phyloP scores from a whole-genome alignment of 2,797 vertebrate species.

The Centropyge bicolor region DNA sequence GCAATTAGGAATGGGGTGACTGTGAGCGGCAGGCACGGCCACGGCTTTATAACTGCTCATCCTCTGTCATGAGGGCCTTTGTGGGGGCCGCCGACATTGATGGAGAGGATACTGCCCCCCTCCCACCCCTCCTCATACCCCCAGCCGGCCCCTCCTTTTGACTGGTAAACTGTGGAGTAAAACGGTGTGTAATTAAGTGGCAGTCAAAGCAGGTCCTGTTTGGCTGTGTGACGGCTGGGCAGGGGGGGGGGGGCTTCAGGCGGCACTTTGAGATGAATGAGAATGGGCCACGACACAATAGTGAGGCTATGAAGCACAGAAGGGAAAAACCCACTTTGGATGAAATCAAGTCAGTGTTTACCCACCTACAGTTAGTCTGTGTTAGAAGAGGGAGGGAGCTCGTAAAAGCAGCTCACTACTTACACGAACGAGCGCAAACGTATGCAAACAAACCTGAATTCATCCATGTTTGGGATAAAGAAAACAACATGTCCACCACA shows the following conservation, averaged over 20 bases:
- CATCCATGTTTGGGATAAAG: background rate
- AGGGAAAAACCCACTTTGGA: constrained; percentile 67
- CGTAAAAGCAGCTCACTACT: constrained; percentile 36
- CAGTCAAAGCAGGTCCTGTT: constrained; percentile 94
- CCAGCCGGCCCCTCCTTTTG: constrained; percentile 84
- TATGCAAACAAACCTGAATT: constrained; percentile 41
- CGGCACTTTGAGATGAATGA: constrained; percentile 86
- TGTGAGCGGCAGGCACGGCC: constrained; percentile 90
- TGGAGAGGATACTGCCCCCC: constrained; percentile 87
- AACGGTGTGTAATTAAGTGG: constrained; percentile 94
- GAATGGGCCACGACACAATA: constrained; percentile 82
- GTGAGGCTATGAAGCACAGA: constrained; percentile 83
- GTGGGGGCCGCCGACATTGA: constrained; percentile 88
- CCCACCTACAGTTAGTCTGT: constrained; percentile 51
- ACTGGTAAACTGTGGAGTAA: constrained; percentile 93
- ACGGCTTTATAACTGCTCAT: constrained; percentile 91
- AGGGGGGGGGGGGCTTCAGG: constrained; percentile 79
- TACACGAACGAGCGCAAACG: background rate
- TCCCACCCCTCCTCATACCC: constrained; percentile 56
- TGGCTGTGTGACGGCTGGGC: constrained; percentile 86
- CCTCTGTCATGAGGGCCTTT: constrained; percentile 89
- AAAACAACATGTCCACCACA: background rate
- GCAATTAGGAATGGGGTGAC: constrained; percentile 94
- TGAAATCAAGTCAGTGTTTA: constrained; percentile 79
- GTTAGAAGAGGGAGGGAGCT: constrained; percentile 38